Evolutionary conservation across 2,113 vertebrate species (phyloP), one percentile per base, ranked within the genome.

Genomic region (Nymphicus hollandicus): DNA sequence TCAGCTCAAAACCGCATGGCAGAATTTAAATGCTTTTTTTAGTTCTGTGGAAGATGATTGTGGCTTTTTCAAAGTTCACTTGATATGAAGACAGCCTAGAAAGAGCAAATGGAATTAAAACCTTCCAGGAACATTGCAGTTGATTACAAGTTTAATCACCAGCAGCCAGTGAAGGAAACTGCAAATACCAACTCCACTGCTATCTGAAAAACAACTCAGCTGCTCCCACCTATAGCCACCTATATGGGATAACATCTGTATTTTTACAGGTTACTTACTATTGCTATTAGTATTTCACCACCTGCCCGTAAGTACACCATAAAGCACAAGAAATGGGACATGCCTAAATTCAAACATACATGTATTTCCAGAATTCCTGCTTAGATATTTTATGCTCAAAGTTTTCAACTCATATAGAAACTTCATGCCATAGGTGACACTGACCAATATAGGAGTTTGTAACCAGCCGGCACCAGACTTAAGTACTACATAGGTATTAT

Each of bases 31-130:
- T 77, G 94, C 0, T 0, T 15, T 86, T 86, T 89, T 89, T 66
- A 70, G 37, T 39, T 90, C 72, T 88, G 46, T 52, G 14, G 43
- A 91, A 91, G 64, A 86, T 37, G 64, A 86, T 3, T 35, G 68
- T 44, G 46, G 64, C 55, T 91, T 93, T 93, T 90, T 27, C 77
- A 90, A 95, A 81, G 91, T 90, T 97, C 68, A 55, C 31, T 94
- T 52, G 47, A 41, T 86, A 86, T 37, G 60, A 83, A 97, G 96
- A 86, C 58, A 83, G 79, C 58, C 78, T 74, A 83, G 89, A 95
- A 96, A 95, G 64, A 93, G 49, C 82, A 95, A 89, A 88, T 55
- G 44, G 86, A 96, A 97, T 96, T 96, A 96, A 94, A 91, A 90
- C 88, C 60, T 90, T 97, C 50, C 58, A 91, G 84, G 46, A 86